Base-by-base conservation (phyloP, 2,113 vertebrate species). In the Vulpes ferrilata region DNA sequence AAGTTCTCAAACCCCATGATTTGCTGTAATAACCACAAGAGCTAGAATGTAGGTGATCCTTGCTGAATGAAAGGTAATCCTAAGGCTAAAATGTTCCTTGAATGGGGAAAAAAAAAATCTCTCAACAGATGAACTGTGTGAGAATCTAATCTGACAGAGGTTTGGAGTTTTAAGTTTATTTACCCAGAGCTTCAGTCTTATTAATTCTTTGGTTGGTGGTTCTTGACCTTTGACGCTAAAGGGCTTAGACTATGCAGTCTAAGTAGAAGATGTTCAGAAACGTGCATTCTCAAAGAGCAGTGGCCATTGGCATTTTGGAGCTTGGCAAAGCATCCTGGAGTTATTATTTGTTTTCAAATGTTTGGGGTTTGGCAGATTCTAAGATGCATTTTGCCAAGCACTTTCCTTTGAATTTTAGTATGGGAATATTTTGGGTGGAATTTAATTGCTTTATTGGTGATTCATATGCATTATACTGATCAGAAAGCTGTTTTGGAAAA, bases 61-160 rank as follows among this genome's bases (percentile, higher is more conserved):
- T 92, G 90, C 35, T 96, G 88, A 98, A 97, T 96, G 97, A 98
- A 97, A 98, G 96, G 93, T 96, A 96, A 97, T 96, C 97, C 95
- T 87, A 19, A 79, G 78, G 94, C 90, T 94, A 97, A 97, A 95
- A 90, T 79, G 71, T 78, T 94, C 85, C 43, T 96, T 97, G 94
- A 98, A 94, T 94, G 81, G 59, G 2, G 19, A 11, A 64, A 74
- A 79, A 5, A 51, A 73, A 83, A 80, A n/a, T 74, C 35, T 97
- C 87, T 97, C 83, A 88, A 76, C 62, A 96, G 82, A 92, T 69
- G 55, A 93, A 88, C 96, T 93, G 86, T 62, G 85, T 57, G 35
- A 78, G 96, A 89, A 59, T 93, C 95, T 93, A 55, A 55, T 93
- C 51, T 95, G 93, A 94, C 90, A 96, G 93, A 97, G 60, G 57